A percentile compares a stretch with the other conserved stretches of the same genome.
phyloP scores from a whole-genome alignment of 1,140 invertebrate species.

The Alviniconcha marisindica region DNA sequence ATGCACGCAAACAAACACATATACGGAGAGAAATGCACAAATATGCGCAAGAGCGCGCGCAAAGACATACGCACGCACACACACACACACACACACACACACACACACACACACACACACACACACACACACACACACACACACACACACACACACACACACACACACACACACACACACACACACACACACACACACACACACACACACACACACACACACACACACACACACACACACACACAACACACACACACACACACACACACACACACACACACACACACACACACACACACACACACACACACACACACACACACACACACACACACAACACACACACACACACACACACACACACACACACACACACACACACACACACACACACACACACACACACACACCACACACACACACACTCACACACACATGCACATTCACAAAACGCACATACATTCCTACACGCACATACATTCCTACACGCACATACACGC shows the following conservation, averaged over 20 bases:
- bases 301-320: background rate
- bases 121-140: slow-evolving; percentile 6
- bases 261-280: slow-evolving; percentile 18
- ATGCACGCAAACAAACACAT: too few relatives aligned
- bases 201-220: background rate
- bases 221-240: slow-evolving; percentile 20
- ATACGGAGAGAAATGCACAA: too few relatives aligned
- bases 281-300: slow-evolving; percentile 3
- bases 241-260: slow-evolving; percentile 24
- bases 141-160: slow-evolving; percentile 36
- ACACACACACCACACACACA: slow-evolving; percentile 20
- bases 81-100: slow-evolving; percentile 15
- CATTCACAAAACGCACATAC: too few relatives aligned
- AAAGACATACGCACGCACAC: slow-evolving; percentile 24
- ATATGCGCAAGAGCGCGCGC: background rate
- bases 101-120: slow-evolving; percentile 20
- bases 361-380: slow-evolving; percentile 17
- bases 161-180: slow-evolving; percentile 17
- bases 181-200: slow-evolving; percentile 30
- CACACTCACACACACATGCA: slow-evolving; percentile 28
- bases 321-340: background rate
- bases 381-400: slow-evolving; percentile 7
- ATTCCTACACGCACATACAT: too few relatives aligned
- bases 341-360: background rate
- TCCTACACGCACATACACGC: too few relatives aligned